Conservation (phyloP, 2,797 vertebrate species). For the Apogon hyalosoma region DNA sequence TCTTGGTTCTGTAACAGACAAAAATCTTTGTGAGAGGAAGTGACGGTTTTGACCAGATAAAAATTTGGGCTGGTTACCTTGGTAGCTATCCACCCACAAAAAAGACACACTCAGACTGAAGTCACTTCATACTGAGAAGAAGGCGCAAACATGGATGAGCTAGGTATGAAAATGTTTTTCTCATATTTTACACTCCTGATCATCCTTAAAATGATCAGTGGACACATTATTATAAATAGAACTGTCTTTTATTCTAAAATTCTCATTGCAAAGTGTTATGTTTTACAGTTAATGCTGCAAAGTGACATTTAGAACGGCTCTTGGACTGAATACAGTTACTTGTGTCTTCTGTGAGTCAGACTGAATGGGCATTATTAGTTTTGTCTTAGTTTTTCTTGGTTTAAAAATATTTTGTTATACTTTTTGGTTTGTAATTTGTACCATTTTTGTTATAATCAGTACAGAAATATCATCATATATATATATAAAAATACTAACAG, state of each 20-base stretch:
- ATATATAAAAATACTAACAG: no score
- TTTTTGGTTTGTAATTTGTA: no score
- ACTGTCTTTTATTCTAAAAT: not conserved
- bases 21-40: constrained; percentile 59
- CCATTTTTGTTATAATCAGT: no score
- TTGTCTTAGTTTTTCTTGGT: not conserved
- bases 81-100: constrained; percentile 38
- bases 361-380: not conserved
- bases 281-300: not conserved
- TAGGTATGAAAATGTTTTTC: constrained; percentile 72
- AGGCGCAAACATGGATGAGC: constrained; percentile 76
- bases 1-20: constrained; percentile 1
- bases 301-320: not conserved
- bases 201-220: not conserved
- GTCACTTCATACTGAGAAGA: constrained; percentile 13
- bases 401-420: not conserved
- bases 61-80: constrained; percentile 29
- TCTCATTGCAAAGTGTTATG: not conserved
- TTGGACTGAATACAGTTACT: not conserved
- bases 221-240: not conserved
- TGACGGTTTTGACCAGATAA: constrained; percentile 37
- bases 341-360: not conserved
- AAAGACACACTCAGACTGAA: not conserved
- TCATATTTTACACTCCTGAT: constrained; percentile 13
- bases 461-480: no score